Conservation (phyloP, 92 coral and sea anemone species). For the Palythoa grandiflora region DNA sequence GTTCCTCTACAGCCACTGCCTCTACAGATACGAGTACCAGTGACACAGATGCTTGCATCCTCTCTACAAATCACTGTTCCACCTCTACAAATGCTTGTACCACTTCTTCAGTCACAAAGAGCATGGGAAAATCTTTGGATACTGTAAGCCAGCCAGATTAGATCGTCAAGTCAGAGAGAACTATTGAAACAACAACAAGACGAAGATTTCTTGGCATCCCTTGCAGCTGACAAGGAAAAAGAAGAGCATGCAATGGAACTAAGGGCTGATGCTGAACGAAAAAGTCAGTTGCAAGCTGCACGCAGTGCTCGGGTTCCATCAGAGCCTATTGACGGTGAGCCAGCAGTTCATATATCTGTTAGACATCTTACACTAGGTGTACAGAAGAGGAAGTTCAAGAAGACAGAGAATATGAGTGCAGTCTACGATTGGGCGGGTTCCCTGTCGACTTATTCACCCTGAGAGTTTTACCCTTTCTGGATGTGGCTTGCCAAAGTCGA, state of each 20-base stretch:
- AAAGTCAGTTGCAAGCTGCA: slow-evolving; percentile 49
- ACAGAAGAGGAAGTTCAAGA: slow-evolving; percentile 48
- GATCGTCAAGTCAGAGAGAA: slow-evolving; percentile 56
- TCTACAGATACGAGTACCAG: slow-evolving; percentile 21
- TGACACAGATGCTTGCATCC: slow-evolving; percentile 29
- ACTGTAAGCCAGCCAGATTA: slow-evolving; percentile 33
- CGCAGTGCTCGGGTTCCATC: slow-evolving; percentile 47
- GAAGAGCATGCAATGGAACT: slow-evolving; percentile 42
- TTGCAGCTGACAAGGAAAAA: slow-evolving; percentile 61
- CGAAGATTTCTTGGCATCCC: slow-evolving; percentile 54
- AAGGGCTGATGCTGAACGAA: slow-evolving; percentile 34
- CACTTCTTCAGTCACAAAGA: slow-evolving; percentile 30
- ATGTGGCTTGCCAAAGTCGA: slow-evolving; percentile 47
- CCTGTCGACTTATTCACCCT: slow-evolving; percentile 38
- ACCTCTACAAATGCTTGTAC: slow-evolving; percentile 32
- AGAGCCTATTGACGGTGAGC: slow-evolving; percentile 40
- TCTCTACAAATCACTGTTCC: slow-evolving; percentile 40
- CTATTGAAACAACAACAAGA: slow-evolving; percentile 52
- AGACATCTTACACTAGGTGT: slow-evolving; percentile 63
- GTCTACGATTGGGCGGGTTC: slow-evolving; percentile 72
- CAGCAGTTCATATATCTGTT: slow-evolving; percentile 44
- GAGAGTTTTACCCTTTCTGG: slow-evolving; percentile 61
- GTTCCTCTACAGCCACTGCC: slow-evolving; percentile 37
- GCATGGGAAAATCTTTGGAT: slow-evolving; percentile 32
- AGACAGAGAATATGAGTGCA: slow-evolving; percentile 42